phyloP scores from a whole-genome alignment of 2,888 invertebrate genomes.

The Eristalis pertinax region DNA sequence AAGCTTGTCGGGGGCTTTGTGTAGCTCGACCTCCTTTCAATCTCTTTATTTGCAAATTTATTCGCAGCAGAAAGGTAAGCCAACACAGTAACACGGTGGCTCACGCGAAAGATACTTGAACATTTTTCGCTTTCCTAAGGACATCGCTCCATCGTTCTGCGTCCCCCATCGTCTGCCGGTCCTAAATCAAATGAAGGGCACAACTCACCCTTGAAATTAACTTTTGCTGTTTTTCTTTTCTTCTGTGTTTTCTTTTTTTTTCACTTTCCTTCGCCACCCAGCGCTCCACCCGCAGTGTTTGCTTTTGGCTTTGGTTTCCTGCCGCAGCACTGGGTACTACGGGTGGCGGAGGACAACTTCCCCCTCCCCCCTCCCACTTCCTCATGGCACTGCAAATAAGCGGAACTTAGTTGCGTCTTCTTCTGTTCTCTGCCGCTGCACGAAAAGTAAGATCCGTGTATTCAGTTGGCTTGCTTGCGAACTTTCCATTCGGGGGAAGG shows the following conservation, averaged over 20 bases:
- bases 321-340: not conserved
- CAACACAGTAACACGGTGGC: constrained; percentile 2
- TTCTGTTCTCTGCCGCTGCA: not conserved
- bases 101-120: not conserved
- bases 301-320: constrained; percentile 9
- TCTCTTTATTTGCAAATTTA: constrained; percentile 15
- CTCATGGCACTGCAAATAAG: constrained; percentile 8
- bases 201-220: constrained; percentile 34
- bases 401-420: not conserved
- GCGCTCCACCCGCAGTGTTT: not conserved
- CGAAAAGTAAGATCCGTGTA: not conserved
- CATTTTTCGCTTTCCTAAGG: constrained; percentile 7
- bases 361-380: not conserved
- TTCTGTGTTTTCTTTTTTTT: not conserved
- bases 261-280: not conserved
- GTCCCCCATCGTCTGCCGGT: not conserved
- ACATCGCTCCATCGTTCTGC: not conserved
- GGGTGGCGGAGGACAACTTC: not conserved
- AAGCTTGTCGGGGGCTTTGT: not conserved
- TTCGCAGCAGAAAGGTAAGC: not conserved
- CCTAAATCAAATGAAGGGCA: not conserved
- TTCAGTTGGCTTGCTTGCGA: not conserved
- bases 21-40: not conserved
- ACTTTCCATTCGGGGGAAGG: not conserved
- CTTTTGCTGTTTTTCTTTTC: constrained; percentile 1